Percentiles rank a stretch among this genome's conserved stretches.
Evolutionary conservation across 2,113 vertebrate genomes (phyloP).

Genomic region (Arenaria interpres): DNA sequence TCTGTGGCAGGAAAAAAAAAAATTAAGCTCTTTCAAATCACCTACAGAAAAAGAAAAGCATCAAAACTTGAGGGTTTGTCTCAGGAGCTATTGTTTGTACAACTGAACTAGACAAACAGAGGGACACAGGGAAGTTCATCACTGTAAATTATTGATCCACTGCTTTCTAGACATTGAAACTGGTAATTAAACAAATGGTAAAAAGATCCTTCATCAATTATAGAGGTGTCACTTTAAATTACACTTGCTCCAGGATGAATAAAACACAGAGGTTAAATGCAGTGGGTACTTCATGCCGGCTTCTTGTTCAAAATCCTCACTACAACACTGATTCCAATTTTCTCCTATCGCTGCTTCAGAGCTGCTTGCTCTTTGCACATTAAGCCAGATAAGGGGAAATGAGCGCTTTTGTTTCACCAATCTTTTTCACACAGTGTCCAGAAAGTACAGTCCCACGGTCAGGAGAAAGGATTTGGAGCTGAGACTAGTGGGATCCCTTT

Average conservation of each 20-base stretch:
- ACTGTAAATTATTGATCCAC: slow-evolving; percentile 62
- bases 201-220: slow-evolving; percentile 66
- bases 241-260: slow-evolving; percentile 38
- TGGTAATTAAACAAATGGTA: slow-evolving; percentile 69
- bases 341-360: background rate
- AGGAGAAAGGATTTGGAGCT: background rate
- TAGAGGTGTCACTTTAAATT: slow-evolving; percentile 60
- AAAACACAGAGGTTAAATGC: slow-evolving; percentile 28
- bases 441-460: background rate
- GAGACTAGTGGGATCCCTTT: background rate
- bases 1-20: background rate
- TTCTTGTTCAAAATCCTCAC: background rate
- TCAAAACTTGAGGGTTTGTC: background rate
- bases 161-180: slow-evolving; percentile 55
- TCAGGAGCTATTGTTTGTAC: background rate
- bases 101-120: background rate
- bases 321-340: background rate
- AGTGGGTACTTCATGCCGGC: background rate
- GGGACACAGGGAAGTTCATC: background rate
- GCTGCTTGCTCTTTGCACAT: background rate
- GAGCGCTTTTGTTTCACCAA: background rate
- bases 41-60: background rate
- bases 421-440: background rate
- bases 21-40: background rate
- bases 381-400: background rate